These are phyloP conservation scores for Pygoscelis antarcticus DNA, from an alignment of 2,113 vertebrate species.

Conservation along the genomic window DNA sequence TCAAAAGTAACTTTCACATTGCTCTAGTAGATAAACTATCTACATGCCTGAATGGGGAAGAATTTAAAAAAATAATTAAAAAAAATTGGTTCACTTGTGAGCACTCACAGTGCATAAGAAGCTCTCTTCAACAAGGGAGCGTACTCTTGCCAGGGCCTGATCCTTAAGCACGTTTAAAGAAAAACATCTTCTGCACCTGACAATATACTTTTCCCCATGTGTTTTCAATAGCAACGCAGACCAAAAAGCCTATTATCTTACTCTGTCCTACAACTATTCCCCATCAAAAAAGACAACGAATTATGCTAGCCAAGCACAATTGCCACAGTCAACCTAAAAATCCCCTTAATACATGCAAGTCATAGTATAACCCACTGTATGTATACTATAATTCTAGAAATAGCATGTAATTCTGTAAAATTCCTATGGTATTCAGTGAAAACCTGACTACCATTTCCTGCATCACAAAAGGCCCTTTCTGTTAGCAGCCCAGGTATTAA, in stretches of 20 bases:
- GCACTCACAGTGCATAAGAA: neutral
- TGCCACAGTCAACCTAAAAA: neutral
- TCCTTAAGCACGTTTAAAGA: neutral
- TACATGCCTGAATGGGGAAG: neutral
- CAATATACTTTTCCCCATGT: neutral
- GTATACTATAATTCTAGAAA: neutral
- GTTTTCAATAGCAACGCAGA: neutral
- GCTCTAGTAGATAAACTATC: neutral
- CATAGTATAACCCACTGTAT: neutral
- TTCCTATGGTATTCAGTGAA: neutral
- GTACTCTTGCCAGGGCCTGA: neutral
- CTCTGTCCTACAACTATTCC: neutral
- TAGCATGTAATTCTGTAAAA: neutral
- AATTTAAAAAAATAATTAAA: neutral
- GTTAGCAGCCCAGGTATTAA: neutral
- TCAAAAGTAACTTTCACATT: neutral
- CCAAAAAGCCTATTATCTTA: neutral
- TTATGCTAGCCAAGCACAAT: neutral
- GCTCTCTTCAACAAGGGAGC: neutral
- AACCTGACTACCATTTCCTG: neutral
- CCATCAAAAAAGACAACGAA: neutral
- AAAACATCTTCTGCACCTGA: neutral
- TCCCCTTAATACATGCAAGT: neutral
- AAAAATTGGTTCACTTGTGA: neutral
- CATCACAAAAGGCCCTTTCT: neutral